Evolutionary conservation across 2,888 invertebrate species (phyloP).

Genomic region (Panopea generosa): DNA sequence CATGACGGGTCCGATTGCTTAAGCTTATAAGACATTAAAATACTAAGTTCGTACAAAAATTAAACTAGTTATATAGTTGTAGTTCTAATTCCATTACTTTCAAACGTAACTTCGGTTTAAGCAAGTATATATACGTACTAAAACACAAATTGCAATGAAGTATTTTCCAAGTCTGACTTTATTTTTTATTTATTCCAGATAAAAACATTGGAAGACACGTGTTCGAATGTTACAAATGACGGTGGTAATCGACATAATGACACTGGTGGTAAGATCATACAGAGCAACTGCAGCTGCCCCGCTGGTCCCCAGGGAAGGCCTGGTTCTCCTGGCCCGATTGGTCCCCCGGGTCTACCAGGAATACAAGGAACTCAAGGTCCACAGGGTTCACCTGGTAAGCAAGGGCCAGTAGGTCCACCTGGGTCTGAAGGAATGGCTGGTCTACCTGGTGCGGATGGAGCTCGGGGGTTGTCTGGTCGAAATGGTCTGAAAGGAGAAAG

Average conservation of each 20-base stretch:
- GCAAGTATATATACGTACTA: too few species aligned
- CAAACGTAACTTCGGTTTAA: too few species aligned
- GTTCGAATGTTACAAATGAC: conserved; percentile 31
- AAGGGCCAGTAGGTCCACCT: conserved; percentile 24
- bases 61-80: too few species aligned
- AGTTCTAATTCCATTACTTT: too few species aligned
- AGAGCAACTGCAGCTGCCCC: conserved; percentile 43
- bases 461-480: conserved; percentile 13
- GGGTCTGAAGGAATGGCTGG: conserved; percentile 33
- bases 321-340: conserved; percentile 11
- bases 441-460: conserved; percentile 8
- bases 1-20: too few species aligned
- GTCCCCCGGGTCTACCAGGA: conserved; percentile 29
- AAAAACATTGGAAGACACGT: conserved; percentile 38
- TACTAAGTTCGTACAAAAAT: too few species aligned
- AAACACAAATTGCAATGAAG: too few species aligned
- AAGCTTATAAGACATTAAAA: too few species aligned
- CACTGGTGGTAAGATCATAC: conserved; percentile 6
- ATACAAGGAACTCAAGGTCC: conserved; percentile 18
- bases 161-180: too few species aligned
- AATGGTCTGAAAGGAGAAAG: conserved; percentile 22
- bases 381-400: conserved; percentile 23
- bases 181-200: too few species aligned
- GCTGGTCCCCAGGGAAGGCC: conserved; percentile 25
- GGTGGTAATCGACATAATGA: too few species aligned